Evolutionary conservation across 2,888 invertebrate species (phyloP).

Genomic region (Seira ritae): DNA sequence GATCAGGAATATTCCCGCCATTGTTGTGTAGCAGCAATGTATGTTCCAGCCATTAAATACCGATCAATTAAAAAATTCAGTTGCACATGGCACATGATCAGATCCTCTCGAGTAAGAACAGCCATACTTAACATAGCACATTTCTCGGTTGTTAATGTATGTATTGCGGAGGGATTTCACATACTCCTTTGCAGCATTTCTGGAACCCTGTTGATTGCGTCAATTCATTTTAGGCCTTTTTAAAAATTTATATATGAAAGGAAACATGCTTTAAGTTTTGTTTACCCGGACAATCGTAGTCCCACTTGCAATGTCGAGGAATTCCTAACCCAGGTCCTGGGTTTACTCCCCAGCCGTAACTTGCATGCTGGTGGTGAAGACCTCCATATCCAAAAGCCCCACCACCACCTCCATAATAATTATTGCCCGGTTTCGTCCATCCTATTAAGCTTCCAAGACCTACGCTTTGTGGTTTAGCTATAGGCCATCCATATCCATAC

Average conservation of each 20-base stretch:
- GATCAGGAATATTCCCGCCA: no score
- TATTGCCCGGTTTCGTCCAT: constrained; percentile 48
- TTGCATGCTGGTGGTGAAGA: not conserved
- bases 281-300: constrained; percentile 48
- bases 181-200: constrained; percentile 53
- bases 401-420: constrained; percentile 29
- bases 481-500: constrained; percentile 25
- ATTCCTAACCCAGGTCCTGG: not conserved
- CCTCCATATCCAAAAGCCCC: constrained; percentile 9
- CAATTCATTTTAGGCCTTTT: not conserved
- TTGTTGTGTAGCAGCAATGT: no score
- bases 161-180: constrained; percentile 43
- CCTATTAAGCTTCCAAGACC: constrained; percentile 54
- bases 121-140: no score
- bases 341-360: constrained; percentile 32
- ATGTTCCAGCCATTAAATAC: no score
- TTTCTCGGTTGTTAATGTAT: not conserved
- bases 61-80: no score
- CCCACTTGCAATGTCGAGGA: constrained; percentile 34
- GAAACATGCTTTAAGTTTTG: no score
- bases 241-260: constrained; percentile 12
- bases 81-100: no score
- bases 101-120: no score
- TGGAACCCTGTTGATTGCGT: constrained; percentile 30
- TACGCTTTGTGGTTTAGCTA: constrained; percentile 36